These are phyloP conservation scores for Stenotaenia linearis DNA, from an alignment of 2,888 invertebrate genomes.

Conservation along the genomic window DNA sequence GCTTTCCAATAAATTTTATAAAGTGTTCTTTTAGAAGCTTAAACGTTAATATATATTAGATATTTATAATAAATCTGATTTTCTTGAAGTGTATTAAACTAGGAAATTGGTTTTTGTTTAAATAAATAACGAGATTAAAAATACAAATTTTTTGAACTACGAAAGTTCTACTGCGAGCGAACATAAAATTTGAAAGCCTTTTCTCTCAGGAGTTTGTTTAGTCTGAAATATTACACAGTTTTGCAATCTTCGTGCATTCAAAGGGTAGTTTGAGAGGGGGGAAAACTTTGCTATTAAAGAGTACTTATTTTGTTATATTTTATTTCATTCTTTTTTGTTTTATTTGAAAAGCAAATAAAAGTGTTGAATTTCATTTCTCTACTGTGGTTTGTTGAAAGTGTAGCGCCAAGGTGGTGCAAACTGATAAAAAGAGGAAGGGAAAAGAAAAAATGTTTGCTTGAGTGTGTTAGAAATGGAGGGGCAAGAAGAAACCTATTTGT, in stretches of 20 bases:
- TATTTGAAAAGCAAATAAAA: conserved; percentile 17
- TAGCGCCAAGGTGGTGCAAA: conserved; percentile 23
- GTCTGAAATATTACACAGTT: background rate
- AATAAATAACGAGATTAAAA: too few relatives aligned
- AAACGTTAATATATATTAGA: too few relatives aligned
- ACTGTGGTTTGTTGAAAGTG: background rate
- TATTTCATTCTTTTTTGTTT: background rate
- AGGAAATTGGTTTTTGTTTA: too few relatives aligned
- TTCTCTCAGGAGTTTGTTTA: too few relatives aligned
- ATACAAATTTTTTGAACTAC: too few relatives aligned
- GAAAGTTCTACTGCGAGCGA: too few relatives aligned
- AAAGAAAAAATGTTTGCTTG: background rate
- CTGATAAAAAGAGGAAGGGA: background rate
- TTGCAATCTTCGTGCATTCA: background rate
- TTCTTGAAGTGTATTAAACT: too few relatives aligned
- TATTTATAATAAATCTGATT: too few relatives aligned
- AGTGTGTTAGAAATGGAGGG: background rate
- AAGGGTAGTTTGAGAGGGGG: background rate
- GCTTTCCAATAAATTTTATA: too few relatives aligned
- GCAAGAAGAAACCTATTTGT: background rate
- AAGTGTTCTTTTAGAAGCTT: too few relatives aligned
- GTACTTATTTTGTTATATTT: background rate
- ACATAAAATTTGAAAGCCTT: too few relatives aligned
- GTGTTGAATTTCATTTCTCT: background rate
- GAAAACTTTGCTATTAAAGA: background rate